Conservation (phyloP, 2,113 vertebrate species). For the Ardeotis arabs region DNA sequence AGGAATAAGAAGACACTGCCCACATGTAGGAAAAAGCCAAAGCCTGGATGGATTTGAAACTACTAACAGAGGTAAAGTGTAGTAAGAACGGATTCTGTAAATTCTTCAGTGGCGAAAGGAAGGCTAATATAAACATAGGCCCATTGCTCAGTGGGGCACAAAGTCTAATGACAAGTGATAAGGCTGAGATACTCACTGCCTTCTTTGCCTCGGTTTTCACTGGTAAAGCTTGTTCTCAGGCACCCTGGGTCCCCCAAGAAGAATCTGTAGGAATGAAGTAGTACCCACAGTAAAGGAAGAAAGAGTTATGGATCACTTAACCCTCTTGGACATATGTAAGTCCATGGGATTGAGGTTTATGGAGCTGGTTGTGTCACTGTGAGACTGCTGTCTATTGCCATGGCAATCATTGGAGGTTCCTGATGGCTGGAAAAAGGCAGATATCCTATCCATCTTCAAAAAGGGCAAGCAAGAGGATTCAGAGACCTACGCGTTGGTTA, state of each 20-base stretch:
- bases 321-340: rapidly evolving
- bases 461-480: not conserved
- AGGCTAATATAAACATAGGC: not conserved
- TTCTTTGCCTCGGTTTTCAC: not conserved
- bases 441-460: not conserved
- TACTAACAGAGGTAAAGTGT: not conserved
- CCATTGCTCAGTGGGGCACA: not conserved
- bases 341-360: not conserved
- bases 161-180: not conserved
- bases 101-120: not conserved
- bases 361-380: not conserved
- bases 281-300: not conserved
- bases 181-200: not conserved
- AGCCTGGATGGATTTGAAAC: not conserved
- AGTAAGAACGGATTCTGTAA: not conserved
- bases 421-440: not conserved
- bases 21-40: not conserved
- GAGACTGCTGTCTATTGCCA: not conserved
- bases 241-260: not conserved
- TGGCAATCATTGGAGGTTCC: not conserved
- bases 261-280: not conserved
- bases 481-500: not conserved
- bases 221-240: not conserved
- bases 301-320: not conserved
- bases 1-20: not conserved